These are phyloP conservation scores for Dimorphilus gyrociliatus DNA, from an alignment of 2,888 invertebrate species.

Conservation along the genomic window DNA sequence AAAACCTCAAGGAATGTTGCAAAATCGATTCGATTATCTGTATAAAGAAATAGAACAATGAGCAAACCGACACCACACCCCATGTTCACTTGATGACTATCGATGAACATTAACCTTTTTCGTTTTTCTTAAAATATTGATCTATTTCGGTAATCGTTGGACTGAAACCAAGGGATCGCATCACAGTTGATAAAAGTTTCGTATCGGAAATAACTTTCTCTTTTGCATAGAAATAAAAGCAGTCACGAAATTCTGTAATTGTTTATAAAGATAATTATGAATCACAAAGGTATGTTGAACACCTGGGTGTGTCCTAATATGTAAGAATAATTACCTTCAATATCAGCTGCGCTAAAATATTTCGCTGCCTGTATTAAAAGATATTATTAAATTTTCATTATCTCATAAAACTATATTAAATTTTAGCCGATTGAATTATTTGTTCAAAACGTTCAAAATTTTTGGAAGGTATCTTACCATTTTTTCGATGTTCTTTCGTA, in stretches of 20 bases:
- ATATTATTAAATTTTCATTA: not conserved
- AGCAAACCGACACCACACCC: not conserved
- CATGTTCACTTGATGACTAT: not conserved
- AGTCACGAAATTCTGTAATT: constrained; percentile 79
- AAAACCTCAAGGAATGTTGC: constrained; percentile 87
- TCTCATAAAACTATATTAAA: too few relatives aligned
- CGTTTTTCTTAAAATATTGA: constrained; percentile 50
- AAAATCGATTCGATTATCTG: constrained; percentile 43
- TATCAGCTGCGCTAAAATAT: constrained; percentile 82
- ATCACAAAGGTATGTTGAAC: too few relatives aligned
- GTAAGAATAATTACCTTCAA: constrained; percentile 56
- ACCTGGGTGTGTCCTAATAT: not conserved
- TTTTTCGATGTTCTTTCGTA: too few relatives aligned
- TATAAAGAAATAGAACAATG: not conserved
- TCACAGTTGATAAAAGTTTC: constrained; percentile 78
- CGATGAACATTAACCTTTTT: constrained; percentile 10
- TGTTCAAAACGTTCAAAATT: too few relatives aligned
- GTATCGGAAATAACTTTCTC: constrained; percentile 63
- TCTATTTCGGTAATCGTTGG: constrained; percentile 79
- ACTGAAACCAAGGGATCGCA: constrained; percentile 81
- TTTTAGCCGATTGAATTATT: too few relatives aligned
- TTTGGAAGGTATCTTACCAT: too few relatives aligned
- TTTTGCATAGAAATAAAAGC: constrained; percentile 74
- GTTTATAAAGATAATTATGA: too few relatives aligned
- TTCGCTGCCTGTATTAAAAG: constrained; percentile 53